phyloP scores from a whole-genome alignment of 2,113 vertebrate species.

The Nibea coibor region DNA sequence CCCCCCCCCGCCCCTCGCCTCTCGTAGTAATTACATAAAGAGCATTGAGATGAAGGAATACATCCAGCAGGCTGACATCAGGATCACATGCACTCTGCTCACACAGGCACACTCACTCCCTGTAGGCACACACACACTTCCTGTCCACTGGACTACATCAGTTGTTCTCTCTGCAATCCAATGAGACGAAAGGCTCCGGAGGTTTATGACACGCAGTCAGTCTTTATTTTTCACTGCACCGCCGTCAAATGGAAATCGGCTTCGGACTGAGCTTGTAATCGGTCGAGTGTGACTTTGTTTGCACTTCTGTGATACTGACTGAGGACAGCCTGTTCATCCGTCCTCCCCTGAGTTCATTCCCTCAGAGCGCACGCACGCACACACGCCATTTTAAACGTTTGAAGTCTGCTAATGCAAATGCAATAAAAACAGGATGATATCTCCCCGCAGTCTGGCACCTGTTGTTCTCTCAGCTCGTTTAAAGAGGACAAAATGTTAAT shows the following conservation, averaged over 20 bases:
- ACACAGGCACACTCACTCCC: conserved; percentile 16
- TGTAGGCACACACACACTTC: not conserved
- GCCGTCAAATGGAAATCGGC: conserved; percentile 5
- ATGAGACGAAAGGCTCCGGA: not conserved
- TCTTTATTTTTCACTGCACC: not conserved
- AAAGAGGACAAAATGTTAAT: conserved; percentile 36
- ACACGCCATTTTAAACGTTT: conserved; percentile 21
- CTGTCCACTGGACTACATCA: conserved; percentile 3
- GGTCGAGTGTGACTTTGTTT: conserved; percentile 18
- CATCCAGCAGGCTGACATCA: conserved; percentile 23
- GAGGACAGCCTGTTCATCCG: conserved; percentile 1
- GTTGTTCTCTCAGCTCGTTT: conserved; percentile 30
- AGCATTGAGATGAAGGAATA: conserved; percentile 68
- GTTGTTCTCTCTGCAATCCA: conserved; percentile 5
- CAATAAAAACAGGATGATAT: conserved; percentile 62
- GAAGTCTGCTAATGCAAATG: conserved; percentile 72
- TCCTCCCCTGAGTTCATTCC: not conserved
- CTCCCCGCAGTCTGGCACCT: conserved; percentile 60
- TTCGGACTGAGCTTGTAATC: not conserved
- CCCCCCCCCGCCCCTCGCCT: conserved; percentile 30
- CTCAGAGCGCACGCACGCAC: not conserved
- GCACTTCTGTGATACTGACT: conserved; percentile 2
- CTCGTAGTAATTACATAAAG: conserved; percentile 67
- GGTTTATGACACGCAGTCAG: not conserved
- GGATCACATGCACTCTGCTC: conserved; percentile 43